phyloP scores from a whole-genome alignment of 2,888 invertebrate genomes.

The Thereva unica region DNA sequence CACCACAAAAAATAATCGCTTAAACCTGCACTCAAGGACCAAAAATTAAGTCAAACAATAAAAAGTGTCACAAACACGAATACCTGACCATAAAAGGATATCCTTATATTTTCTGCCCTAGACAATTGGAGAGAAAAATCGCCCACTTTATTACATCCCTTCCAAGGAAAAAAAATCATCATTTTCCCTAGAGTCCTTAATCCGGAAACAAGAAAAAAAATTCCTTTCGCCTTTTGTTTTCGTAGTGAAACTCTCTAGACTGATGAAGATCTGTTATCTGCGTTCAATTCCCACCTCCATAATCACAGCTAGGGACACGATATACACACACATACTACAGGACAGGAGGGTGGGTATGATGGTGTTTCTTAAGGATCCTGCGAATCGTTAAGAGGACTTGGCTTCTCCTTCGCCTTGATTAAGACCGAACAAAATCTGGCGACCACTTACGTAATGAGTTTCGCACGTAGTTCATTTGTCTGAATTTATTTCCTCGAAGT shows the following conservation, averaged over 20 bases:
- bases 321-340: too few relatives aligned
- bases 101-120: conserved; percentile 8
- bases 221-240: conserved; percentile 17
- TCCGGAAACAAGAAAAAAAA: conserved; percentile 19
- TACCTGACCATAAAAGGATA: conserved; percentile 15
- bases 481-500: conserved; percentile 29
- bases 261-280: conserved; percentile 25
- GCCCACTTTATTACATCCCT: conserved; percentile 25
- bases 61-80: conserved; percentile 36
- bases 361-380: conserved; percentile 14
- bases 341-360: conserved; percentile 11
- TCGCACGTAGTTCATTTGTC: conserved; percentile 39
- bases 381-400: conserved; percentile 29
- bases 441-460: conserved; percentile 39
- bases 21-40: conserved; percentile 32
- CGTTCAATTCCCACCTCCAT: conserved; percentile 31
- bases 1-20: conserved; percentile 21
- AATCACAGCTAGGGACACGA: conserved; percentile 14
- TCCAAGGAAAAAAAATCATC: conserved; percentile 5
- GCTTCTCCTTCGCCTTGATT: conserved; percentile 26
- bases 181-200: conserved; percentile 32
- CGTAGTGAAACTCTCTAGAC: conserved; percentile 21
- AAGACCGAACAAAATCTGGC: conserved; percentile 34
- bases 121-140: conserved; percentile 31
- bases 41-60: conserved; percentile 39